Evolutionary conservation across 2,797 vertebrate genomes (phyloP).

Genomic region (Erethizon dorsatum): DNA sequence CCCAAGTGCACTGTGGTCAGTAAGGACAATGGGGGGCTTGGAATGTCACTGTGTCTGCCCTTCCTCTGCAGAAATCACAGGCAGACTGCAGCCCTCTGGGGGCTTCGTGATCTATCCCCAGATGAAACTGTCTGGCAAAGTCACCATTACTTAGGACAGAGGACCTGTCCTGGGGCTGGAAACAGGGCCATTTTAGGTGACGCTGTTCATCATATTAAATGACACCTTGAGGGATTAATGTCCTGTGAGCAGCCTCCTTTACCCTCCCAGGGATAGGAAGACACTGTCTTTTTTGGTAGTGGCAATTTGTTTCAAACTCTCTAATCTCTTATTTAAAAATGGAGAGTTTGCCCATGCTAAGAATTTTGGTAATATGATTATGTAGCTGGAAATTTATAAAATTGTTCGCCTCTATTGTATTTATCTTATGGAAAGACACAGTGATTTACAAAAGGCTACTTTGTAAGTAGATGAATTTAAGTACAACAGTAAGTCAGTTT

Average conservation of each 20-base stretch:
- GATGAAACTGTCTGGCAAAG: not conserved
- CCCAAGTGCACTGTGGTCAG: accelerated
- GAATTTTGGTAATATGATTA: not conserved
- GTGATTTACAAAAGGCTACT: not conserved
- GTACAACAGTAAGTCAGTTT: not conserved
- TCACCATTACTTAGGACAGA: not conserved
- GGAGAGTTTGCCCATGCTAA: not conserved
- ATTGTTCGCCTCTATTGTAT: not conserved
- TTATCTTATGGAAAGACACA: not conserved
- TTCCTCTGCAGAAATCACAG: not conserved
- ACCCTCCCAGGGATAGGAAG: accelerated
- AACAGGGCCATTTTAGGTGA: not conserved
- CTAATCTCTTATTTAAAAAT: not conserved
- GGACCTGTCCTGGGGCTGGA: not conserved
- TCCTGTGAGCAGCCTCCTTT: too few relatives aligned
- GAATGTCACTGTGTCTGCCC: not conserved
- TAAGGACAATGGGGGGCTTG: accelerated
- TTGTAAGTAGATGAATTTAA: not conserved
- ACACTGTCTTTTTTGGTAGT: not conserved
- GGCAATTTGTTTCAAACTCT: not conserved
- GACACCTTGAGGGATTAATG: not conserved
- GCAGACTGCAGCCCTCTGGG: accelerated
- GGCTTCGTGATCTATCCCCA: not conserved
- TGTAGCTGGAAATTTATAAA: not conserved
- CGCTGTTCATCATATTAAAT: not conserved